A percentile compares a stretch with the other conserved stretches of the same genome.
phyloP scores from a whole-genome alignment of 2,888 invertebrate species.

The Rhagonycha lutea region DNA sequence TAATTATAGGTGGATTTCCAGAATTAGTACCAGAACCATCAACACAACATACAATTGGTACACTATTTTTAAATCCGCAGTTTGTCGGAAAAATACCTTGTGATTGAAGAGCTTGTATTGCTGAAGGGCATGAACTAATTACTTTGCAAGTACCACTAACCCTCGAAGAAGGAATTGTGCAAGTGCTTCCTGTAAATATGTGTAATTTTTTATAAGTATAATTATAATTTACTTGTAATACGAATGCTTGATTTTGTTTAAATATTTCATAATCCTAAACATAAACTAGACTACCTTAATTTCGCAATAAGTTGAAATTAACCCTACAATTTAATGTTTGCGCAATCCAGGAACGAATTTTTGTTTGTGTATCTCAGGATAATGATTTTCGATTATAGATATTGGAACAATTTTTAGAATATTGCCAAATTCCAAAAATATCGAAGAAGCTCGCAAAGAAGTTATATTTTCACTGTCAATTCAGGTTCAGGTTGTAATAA shows the following conservation, averaged over 20 bases:
- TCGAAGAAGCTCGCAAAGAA: no score
- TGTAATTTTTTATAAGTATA: no score
- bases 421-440: no score
- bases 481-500: no score
- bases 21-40: background rate
- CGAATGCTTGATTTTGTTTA: no score
- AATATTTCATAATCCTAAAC: no score
- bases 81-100: background rate
- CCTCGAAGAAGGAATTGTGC: background rate
- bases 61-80: background rate
- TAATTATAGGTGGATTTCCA: background rate
- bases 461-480: no score
- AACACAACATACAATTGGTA: background rate
- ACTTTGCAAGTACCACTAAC: background rate
- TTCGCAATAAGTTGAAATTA: no score
- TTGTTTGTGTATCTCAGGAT: slow-evolving; percentile 52
- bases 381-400: background rate
- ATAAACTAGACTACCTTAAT: no score
- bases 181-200: background rate
- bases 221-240: no score
- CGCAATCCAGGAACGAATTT: background rate
- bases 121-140: background rate
- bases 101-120: slow-evolving; percentile 52
- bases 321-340: background rate
- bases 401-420: no score